Percentiles rank a stretch among this genome's conserved stretches.
phyloP scores from a whole-genome alignment of 2,797 vertebrate species.

The Bovichtus diacanthus region DNA sequence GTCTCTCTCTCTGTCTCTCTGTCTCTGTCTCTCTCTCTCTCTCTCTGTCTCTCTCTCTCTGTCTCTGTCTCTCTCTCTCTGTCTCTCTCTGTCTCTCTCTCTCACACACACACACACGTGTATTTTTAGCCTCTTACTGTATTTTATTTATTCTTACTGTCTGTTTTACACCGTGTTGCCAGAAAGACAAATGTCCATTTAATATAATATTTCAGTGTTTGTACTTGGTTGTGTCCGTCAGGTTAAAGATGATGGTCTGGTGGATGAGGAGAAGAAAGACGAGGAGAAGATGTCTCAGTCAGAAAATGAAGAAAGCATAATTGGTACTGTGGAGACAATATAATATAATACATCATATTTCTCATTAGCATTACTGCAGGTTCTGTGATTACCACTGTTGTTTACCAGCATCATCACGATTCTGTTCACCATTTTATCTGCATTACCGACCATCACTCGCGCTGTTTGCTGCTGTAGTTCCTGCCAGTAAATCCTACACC shows the following conservation, averaged over 20 bases:
- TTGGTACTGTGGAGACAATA: constrained; percentile 78
- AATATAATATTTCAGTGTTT: constrained; percentile 7
- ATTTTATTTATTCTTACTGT: no score
- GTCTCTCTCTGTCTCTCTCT: no score
- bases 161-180: no score
- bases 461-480: constrained; percentile 73
- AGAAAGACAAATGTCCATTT: no score
- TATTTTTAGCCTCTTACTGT: no score
- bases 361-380: neutral
- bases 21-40: no score
- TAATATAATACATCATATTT: no score
- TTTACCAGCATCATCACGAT: constrained; percentile 19
- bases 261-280: constrained; percentile 72
- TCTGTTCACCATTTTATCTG: constrained; percentile 18
- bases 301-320: constrained; percentile 74
- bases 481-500: constrained; percentile 85
- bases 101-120: no score
- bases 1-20: no score
- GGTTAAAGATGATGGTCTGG: constrained; percentile 85
- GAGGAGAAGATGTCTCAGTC: constrained; percentile 64
- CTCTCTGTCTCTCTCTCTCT: no score
- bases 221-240: constrained; percentile 61
- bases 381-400: constrained; percentile 9
- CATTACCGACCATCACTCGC: constrained; percentile 22
- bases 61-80: no score